phyloP scores from a whole-genome alignment of 2,113 vertebrate species.

The Ramphastos sulfuratus region DNA sequence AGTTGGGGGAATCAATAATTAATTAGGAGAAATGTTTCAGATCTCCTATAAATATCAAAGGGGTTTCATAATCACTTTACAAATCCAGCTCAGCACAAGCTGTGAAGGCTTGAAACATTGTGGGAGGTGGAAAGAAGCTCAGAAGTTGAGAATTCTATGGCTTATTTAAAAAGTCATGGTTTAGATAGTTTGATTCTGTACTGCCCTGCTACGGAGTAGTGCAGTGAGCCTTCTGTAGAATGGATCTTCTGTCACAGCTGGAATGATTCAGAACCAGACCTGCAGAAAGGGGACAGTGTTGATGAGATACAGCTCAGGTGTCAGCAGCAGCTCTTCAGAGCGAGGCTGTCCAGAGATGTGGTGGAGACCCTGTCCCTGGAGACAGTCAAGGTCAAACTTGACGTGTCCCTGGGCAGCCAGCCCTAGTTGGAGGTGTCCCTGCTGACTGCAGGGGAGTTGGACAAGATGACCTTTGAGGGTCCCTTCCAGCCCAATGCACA shows the following conservation, averaged over 20 bases:
- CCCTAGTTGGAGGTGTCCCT: no score
- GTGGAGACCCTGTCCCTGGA: no score
- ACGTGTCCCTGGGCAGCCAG: no score
- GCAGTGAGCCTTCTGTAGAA: neutral
- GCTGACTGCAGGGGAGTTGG: no score
- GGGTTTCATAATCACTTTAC: conserved; percentile 71
- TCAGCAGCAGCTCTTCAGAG: neutral
- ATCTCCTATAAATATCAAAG: conserved; percentile 75
- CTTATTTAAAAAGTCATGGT: conserved; percentile 11
- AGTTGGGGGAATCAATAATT: conserved; percentile 74
- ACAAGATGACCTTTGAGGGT: no score
- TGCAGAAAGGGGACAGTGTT: neutral
- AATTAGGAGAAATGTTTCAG: conserved; percentile 66
- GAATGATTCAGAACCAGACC: neutral
- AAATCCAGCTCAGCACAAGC: conserved; percentile 61
- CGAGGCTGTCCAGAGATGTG: neutral
- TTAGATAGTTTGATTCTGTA: conserved; percentile 41
- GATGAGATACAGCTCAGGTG: neutral
- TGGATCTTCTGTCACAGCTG: neutral
- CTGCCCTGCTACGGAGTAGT: neutral
- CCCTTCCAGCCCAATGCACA: no score
- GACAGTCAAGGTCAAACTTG: no score
- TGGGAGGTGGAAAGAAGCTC: conserved; percentile 56
- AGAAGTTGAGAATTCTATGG: conserved; percentile 45
- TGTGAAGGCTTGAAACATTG: conserved; percentile 54